These are phyloP conservation scores for Dermatemys mawii DNA, from an alignment of 2,113 vertebrate species.

Conservation along the genomic window DNA sequence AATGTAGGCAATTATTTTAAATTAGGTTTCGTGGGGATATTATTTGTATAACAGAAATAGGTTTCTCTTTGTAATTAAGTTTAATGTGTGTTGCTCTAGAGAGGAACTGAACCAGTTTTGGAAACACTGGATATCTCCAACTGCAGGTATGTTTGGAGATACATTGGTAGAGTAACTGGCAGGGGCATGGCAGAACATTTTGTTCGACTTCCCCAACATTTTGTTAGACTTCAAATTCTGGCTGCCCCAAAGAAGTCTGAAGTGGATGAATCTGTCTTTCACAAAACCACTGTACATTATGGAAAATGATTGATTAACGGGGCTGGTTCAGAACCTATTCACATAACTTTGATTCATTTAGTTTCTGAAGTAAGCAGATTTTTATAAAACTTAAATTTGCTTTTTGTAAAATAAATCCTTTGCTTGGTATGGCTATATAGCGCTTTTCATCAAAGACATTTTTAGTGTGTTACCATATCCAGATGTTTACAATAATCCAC, in stretches of 20 bases:
- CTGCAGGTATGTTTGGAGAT: not conserved
- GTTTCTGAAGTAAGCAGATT: not conserved
- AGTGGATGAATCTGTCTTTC: not conserved
- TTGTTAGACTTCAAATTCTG: conserved; percentile 8
- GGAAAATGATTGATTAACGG: not conserved
- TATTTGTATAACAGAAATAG: conserved; percentile 80
- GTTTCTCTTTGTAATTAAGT: conserved; percentile 78
- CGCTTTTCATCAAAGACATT: not conserved
- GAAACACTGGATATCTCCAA: not conserved
- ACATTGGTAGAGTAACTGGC: not conserved
- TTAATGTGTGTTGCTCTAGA: conserved; percentile 65
- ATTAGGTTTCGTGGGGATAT: conserved; percentile 80
- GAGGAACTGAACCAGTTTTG: conserved; percentile 50
- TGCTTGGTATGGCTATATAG: not conserved
- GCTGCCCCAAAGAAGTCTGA: not conserved
- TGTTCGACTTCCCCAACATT: not conserved
- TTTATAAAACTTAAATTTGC: not conserved
- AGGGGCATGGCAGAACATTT: not conserved
- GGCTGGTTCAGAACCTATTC: not conserved
- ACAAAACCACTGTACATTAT: not conserved
- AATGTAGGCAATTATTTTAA: conserved; percentile 81
- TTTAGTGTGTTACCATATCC: not conserved
- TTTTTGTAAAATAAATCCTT: not conserved
- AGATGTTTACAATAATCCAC: not conserved
- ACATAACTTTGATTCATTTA: not conserved